Percentiles rank a stretch among this genome's conserved stretches.
Conservation (phyloP, 2,113 vertebrate genomes). For the Asarcornis scutulata region DNA sequence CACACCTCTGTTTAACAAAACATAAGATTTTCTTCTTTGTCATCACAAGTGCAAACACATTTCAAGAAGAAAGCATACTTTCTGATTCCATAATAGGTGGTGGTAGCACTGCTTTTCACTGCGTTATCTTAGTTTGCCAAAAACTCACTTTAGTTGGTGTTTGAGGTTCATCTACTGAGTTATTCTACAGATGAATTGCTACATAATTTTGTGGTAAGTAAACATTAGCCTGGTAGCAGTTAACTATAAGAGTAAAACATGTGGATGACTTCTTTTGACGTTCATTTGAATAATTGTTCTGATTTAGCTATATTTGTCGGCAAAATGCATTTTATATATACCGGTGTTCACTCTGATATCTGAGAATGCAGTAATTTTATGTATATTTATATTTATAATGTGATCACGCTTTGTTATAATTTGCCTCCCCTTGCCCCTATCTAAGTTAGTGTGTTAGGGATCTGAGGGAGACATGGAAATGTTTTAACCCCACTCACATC, state of each 20-base stretch:
- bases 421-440: background rate
- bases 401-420: background rate
- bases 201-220: background rate
- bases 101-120: background rate
- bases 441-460: background rate
- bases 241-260: background rate
- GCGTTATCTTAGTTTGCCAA: background rate
- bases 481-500: background rate
- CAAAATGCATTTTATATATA: background rate
- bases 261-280: background rate
- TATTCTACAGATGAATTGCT: background rate
- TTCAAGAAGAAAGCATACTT: background rate
- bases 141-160: background rate
- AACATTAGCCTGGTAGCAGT: background rate
- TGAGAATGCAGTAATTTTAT: conserved; percentile 3
- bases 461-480: background rate
- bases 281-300: background rate
- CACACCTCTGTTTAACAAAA: background rate
- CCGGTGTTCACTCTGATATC: background rate
- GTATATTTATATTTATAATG: background rate
- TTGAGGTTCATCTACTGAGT: background rate
- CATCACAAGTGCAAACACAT: background rate
- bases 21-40: background rate
- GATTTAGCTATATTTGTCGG: background rate
- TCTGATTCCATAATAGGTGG: background rate